Percentiles rank a stretch among this genome's conserved stretches.
phyloP scores from a whole-genome alignment of 2,888 invertebrate genomes.

The Drosophila neonasuta region DNA sequence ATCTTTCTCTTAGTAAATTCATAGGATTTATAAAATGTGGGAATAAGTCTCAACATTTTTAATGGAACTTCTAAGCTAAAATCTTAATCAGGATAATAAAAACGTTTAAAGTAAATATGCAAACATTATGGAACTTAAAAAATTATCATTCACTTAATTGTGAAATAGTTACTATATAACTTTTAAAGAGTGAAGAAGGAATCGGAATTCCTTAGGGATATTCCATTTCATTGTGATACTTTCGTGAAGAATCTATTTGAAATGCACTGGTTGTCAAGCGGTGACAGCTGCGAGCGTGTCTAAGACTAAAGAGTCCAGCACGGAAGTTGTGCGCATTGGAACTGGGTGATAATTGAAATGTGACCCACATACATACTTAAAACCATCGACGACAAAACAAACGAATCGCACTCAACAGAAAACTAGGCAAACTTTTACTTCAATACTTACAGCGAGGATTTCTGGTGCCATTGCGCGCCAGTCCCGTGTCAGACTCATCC shows the following conservation, averaged over 20 bases:
- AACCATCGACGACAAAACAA: constrained; percentile 44
- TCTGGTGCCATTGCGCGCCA: constrained; percentile 47
- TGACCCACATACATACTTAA: constrained; percentile 65
- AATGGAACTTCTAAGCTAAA: too few relatives aligned
- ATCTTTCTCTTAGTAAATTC: too few relatives aligned
- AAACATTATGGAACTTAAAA: too few relatives aligned
- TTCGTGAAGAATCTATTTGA: background rate
- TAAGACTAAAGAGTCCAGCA: constrained; percentile 67
- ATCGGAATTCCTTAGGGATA: background rate
- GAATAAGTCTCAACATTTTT: too few relatives aligned
- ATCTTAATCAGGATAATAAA: too few relatives aligned
- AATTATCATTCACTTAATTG: too few relatives aligned
- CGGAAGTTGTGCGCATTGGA: constrained; percentile 55
- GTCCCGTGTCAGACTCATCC: background rate
- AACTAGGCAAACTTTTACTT: constrained; percentile 14
- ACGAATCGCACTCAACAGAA: constrained; percentile 36
- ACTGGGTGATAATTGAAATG: constrained; percentile 72
- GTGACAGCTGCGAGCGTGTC: constrained; percentile 39
- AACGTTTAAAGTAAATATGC: too few relatives aligned
- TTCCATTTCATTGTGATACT: background rate
- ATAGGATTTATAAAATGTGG: too few relatives aligned
- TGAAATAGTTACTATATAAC: too few relatives aligned
- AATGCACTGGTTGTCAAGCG: constrained; percentile 25
- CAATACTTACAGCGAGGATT: constrained; percentile 70
- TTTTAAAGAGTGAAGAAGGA: background rate